These are phyloP conservation scores for Acromyrmex echinatior DNA, from an alignment of 1,140 invertebrate genomes.

Conservation along the genomic window DNA sequence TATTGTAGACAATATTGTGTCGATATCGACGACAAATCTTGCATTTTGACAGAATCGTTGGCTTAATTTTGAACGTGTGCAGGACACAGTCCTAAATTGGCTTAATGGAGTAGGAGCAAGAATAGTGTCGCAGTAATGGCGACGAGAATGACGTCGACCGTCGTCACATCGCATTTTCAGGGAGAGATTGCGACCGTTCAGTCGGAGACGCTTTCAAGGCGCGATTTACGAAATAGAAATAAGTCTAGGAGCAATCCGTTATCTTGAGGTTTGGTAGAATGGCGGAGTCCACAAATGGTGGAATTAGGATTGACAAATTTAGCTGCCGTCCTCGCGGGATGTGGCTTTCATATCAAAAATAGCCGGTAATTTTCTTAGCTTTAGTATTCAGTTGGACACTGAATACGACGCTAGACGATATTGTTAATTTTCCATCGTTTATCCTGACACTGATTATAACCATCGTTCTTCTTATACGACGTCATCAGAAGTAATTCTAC, in stretches of 20 bases:
- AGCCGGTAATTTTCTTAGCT: conserved; percentile 10
- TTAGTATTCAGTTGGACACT: background rate
- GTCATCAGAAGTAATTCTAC: conserved; percentile 1
- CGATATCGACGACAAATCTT: background rate
- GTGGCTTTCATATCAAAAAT: conserved; percentile 8
- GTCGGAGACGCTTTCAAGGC: conserved; percentile 8
- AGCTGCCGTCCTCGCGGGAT: background rate
- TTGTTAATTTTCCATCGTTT: conserved; percentile 11
- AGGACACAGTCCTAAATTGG: conserved; percentile 38
- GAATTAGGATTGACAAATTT: conserved; percentile 54
- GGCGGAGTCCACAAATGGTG: conserved; percentile 39
- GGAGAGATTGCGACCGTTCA: conserved; percentile 24
- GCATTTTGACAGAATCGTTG: conserved; percentile 17
- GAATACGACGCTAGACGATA: background rate
- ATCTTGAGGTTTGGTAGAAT: conserved; percentile 49
- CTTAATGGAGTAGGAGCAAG: conserved; percentile 37
- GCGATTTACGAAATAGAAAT: conserved; percentile 45
- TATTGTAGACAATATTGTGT: background rate
- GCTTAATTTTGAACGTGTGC: conserved; percentile 36
- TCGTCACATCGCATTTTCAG: conserved; percentile 39
- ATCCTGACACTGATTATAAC: background rate
- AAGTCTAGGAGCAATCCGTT: conserved; percentile 35
- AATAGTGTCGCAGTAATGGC: background rate
- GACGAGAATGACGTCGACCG: conserved; percentile 8
- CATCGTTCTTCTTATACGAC: background rate